Conservation (phyloP, 2,113 vertebrate species). For the Microcebus jonahi region DNA sequence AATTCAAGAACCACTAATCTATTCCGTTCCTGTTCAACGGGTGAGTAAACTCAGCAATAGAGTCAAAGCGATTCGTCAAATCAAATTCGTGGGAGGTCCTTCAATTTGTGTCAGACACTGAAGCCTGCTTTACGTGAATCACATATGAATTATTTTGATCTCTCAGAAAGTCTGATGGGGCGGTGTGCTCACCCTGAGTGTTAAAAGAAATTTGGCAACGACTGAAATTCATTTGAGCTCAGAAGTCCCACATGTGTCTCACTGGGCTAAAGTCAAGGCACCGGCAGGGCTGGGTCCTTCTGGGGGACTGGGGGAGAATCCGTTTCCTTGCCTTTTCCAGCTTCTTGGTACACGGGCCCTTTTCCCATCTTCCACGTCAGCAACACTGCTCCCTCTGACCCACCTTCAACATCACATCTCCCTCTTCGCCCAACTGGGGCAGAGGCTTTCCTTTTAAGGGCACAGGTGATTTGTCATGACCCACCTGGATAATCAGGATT, state of each 20-base stretch:
- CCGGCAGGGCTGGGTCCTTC: too few relatives aligned
- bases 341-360: neutral
- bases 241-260: neutral
- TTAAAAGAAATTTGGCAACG: neutral
- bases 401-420: fast-evolving
- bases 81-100: neutral
- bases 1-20: neutral
- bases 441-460: neutral
- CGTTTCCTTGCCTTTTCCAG: neutral
- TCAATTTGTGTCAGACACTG: neutral
- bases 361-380: neutral
- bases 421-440: neutral
- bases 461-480: neutral
- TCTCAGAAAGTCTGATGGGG: neutral
- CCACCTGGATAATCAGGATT: neutral
- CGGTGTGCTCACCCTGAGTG: neutral
- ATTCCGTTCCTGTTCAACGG: neutral
- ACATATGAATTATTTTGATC: neutral
- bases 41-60: neutral
- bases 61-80: neutral
- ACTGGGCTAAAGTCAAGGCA: neutral
- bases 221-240: neutral
- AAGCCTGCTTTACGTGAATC: neutral
- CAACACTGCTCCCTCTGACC: neutral
- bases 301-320: neutral